Conservation (phyloP, 2,888 invertebrate genomes). For the Xanthorhoe spadicearia region DNA sequence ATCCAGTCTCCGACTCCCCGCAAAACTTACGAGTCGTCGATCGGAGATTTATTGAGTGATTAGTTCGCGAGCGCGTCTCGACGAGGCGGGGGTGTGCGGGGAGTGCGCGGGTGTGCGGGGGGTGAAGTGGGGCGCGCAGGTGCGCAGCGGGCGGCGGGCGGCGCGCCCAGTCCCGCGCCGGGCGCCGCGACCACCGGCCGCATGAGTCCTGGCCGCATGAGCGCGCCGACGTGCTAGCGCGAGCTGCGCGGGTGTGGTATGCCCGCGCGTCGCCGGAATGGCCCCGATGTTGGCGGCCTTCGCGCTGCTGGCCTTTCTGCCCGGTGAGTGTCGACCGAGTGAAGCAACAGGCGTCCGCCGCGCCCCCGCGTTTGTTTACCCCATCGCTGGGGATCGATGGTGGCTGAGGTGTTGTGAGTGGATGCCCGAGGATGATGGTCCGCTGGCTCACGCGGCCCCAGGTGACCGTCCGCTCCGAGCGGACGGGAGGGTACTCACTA, state of each 20-base stretch:
- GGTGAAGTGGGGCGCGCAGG: constrained; percentile 53
- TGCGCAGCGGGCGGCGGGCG: constrained; percentile 62
- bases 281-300: constrained; percentile 77
- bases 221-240: constrained; percentile 82
- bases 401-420: constrained; percentile 78
- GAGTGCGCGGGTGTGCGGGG: constrained; percentile 32
- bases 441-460: constrained; percentile 43
- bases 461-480: constrained; percentile 51
- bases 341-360: constrained; percentile 75
- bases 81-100: constrained; percentile 42
- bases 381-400: constrained; percentile 57
- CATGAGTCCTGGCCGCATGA: constrained; percentile 72
- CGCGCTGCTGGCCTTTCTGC: constrained; percentile 79
- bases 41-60: constrained; percentile 47
- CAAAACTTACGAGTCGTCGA: constrained; percentile 40
- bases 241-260: constrained; percentile 83
- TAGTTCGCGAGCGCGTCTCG: constrained; percentile 40
- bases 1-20: constrained; percentile 33
- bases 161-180: constrained; percentile 72
- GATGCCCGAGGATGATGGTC: constrained; percentile 40
- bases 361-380: constrained; percentile 72
- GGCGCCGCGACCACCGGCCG: constrained; percentile 78
- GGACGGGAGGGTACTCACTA: constrained; percentile 13
- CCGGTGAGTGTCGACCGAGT: constrained; percentile 72
- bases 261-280: constrained; percentile 82